These are phyloP conservation scores for Stegophylla sp. DNA, from an alignment of 2,888 invertebrate genomes.

Conservation along the genomic window DNA sequence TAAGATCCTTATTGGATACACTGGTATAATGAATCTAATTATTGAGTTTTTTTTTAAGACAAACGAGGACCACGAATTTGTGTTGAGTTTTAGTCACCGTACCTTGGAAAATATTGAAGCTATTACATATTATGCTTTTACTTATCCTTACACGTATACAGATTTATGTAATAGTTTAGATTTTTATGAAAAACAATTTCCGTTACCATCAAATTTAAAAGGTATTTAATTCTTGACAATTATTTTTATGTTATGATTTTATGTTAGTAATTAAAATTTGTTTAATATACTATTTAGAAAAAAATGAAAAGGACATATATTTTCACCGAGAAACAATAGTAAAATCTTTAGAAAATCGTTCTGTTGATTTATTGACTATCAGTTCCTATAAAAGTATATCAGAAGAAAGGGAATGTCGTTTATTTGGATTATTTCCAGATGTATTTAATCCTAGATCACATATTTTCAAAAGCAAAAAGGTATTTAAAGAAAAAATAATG, in stretches of 20 bases:
- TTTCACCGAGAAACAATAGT: conserved; percentile 83
- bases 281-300: conserved; percentile 22
- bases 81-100: conserved; percentile 76
- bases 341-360: conserved; percentile 77
- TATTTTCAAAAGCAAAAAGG: conserved; percentile 81
- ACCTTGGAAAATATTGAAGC: conserved; percentile 76
- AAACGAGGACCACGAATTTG: conserved; percentile 72
- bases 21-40: neutral
- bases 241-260: neutral
- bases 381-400: conserved; percentile 81
- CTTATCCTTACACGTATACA: conserved; percentile 85
- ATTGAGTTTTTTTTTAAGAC: conserved; percentile 68
- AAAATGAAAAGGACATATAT: conserved; percentile 75
- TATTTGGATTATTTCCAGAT: conserved; percentile 78
- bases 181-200: conserved; percentile 56
- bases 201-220: conserved; percentile 40
- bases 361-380: conserved; percentile 83
- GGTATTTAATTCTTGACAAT: conserved; percentile 13
- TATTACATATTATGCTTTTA: conserved; percentile 86
- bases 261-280: neutral
- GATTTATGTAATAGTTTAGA: conserved; percentile 79
- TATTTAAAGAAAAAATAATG: conserved; percentile 63
- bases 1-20: no score
- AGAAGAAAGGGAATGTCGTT: conserved; percentile 74
- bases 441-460: conserved; percentile 72